phyloP scores from a whole-genome alignment of 1,140 invertebrate species.

The Metaphire vulgaris region DNA sequence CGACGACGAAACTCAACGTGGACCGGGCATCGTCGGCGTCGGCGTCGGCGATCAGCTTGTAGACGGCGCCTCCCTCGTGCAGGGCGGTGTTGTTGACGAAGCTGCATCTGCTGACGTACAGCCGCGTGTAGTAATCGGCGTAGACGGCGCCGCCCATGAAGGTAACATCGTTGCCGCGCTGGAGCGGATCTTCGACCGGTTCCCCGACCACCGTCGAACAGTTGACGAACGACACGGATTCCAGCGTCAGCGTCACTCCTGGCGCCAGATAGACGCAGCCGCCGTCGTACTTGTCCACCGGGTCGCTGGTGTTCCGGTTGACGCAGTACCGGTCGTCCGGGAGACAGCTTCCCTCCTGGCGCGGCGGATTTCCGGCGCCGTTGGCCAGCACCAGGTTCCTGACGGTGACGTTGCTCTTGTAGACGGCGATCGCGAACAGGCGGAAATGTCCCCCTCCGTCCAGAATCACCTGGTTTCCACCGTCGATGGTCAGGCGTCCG shows the following conservation, averaged over 20 bases:
- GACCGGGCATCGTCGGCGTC: too few relatives aligned
- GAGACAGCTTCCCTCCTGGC: neutral
- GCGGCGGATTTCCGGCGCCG: neutral
- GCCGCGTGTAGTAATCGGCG: neutral
- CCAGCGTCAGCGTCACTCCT: neutral
- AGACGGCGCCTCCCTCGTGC: neutral
- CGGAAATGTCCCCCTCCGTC: neutral
- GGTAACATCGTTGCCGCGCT: neutral
- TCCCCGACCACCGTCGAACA: neutral
- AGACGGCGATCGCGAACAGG: neutral
- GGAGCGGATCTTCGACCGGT: neutral
- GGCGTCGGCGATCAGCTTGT: neutral
- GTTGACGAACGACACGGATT: neutral
- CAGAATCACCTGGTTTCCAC: neutral
- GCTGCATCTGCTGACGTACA: neutral
- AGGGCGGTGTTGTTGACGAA: neutral
- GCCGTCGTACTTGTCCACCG: neutral
- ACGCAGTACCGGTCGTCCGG: neutral
- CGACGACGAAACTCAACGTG: neutral
- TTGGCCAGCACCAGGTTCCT: neutral
- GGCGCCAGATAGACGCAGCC: neutral
- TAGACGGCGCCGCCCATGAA: neutral
- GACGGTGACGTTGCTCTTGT: neutral
- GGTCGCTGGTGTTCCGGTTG: neutral
- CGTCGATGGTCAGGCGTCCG: neutral